Evolutionary conservation across 1,140 invertebrate genomes (phyloP), one percentile per base, ranked within the genome.

Genomic region (Lasaia peninsularis): DNA sequence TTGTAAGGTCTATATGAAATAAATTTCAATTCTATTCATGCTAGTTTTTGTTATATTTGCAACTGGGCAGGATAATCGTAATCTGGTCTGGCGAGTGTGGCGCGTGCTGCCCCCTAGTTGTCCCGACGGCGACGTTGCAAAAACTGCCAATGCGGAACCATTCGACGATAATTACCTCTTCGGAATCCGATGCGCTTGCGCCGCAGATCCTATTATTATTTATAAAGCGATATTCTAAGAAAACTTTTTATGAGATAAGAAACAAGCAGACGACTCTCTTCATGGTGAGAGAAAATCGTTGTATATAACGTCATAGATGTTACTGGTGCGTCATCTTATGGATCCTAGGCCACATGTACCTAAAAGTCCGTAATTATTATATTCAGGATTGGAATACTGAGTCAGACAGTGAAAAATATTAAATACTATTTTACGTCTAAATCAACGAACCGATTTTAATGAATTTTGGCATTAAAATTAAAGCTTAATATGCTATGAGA

Each of bases 161-260:
- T 33, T 35, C 54, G 37, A 50, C 58, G 32, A 64, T 62, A 60
- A 65, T 63, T 52, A 59, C 62, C 51, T 52, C 53, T 59, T 61
- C 60, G 69, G 70, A 71, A 71, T 75, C 69, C 69, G 48, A 69
- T 63, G 56, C 68, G 69, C 70, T 75, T 71, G 65, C 64, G 66
- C 57, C 66, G 70, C 66, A 68, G 70, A 73, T 76, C 65, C 71
- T 69, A 67, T 68, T 73, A 72, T 72, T 69, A 28, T 55, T 28
- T 44, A 44, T 44, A 31, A 44, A 35, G 24, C 28, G 12, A 55
- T 55, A 16, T 55, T 55, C 34, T 55, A 34, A 24, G 37, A 44
- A 44, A 44, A 16, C 18, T 44, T 10, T 44, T 44, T 40, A 14
- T 40, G 12, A 7, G 14, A 0, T 7, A 35, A 35, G 14, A 40